Base-by-base conservation (phyloP, 2,113 vertebrate species). In the Lethenteron reissneri region DNA sequence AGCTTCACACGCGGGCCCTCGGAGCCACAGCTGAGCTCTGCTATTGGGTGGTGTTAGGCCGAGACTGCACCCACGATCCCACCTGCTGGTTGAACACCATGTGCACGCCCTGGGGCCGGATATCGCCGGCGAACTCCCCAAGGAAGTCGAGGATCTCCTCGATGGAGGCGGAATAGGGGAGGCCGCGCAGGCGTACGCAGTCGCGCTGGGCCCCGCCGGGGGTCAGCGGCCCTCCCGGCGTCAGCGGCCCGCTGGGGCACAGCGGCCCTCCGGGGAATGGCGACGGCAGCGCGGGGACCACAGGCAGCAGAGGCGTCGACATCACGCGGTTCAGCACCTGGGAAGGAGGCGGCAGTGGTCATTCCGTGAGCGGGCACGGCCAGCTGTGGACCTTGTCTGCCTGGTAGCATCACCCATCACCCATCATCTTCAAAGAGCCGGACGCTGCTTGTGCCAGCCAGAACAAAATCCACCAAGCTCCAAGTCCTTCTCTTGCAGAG, bases 51-150 rank as follows among this genome's bases (percentile, higher is more conserved):
- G 41, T 41, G 41, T 41, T 41, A 41, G 41, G 41, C 41, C 41
- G 41, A 41, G 41, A 41, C 41, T 41, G 41, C 41, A 41, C 41
- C 41, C 41, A 41, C 41, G 41, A 41, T 41, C 77, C 78, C 74
- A 96, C 92, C 87, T 97, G 92, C 74, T 97, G 92, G 76, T 96
- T 97, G 74, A 97, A 86, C 70, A 97, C 91, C 90, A 97, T 94
- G 76, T 97, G 92, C 71, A 97, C 89, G 71, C 92, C 91, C 0
- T 96, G 91, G 6, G 92, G 89, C 78, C 88, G 89, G 76, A 97
- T 96, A 76, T 97, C 92, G 5, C 78, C 79, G 0, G 90, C 92
- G 72, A 88, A 85, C 1, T 97, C 92, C 19, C 85, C 92, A 80
- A 97, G 86, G 71, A 97, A 97, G 72, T 89, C 89, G 74, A 97